These are phyloP conservation scores for Eutrigla gurnardus DNA, from an alignment of 2,797 vertebrate species.

Conservation along the genomic window DNA sequence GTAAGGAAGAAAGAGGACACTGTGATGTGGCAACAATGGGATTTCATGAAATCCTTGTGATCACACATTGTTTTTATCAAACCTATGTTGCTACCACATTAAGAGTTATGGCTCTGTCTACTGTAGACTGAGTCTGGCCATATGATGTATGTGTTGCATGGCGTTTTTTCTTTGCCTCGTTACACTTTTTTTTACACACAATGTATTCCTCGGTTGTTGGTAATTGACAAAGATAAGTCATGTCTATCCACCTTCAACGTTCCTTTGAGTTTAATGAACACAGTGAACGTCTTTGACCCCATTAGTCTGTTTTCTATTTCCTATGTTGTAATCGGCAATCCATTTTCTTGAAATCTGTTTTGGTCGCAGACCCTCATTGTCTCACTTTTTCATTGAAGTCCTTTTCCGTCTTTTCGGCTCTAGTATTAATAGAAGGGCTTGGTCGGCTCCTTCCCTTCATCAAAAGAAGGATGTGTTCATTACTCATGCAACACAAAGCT, in stretches of 20 bases:
- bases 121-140: background rate
- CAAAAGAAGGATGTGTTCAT: constrained; percentile 41
- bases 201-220: background rate
- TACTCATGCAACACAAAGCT: constrained; percentile 55
- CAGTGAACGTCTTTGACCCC: background rate
- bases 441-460: constrained; percentile 29
- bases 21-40: constrained; percentile 26
- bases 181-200: background rate
- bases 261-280: background rate
- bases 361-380: constrained; percentile 10
- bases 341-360: constrained; percentile 9
- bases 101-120: background rate
- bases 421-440: constrained; percentile 26
- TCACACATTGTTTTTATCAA: background rate
- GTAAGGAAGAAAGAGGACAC: constrained; percentile 23
- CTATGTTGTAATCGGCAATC: constrained; percentile 7
- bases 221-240: background rate
- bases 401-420: constrained; percentile 1
- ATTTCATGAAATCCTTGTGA: constrained; percentile 24
- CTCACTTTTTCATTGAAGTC: constrained; percentile 6
- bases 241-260: background rate
- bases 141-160: background rate
- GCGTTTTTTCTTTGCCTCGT: background rate
- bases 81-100: background rate
- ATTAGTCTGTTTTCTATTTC: background rate